phyloP scores from a whole-genome alignment of 2,888 invertebrate species.

The Drepana falcataria region DNA sequence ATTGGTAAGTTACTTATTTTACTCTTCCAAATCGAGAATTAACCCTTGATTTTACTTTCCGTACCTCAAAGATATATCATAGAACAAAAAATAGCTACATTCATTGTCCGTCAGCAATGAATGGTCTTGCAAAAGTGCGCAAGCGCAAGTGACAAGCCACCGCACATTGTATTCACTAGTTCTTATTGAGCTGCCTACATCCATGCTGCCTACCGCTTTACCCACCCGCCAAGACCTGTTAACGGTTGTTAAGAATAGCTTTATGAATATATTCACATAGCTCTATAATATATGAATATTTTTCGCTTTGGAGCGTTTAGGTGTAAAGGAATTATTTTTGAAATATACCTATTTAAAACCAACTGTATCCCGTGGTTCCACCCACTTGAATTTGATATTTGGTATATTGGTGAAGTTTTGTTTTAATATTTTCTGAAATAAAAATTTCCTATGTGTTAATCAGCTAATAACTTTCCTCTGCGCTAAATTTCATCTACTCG shows the following conservation, averaged over 20 bases:
- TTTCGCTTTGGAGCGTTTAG: not conserved
- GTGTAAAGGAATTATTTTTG: too few species aligned
- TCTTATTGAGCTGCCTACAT: conserved; percentile 54
- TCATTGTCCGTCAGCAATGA: conserved; percentile 66
- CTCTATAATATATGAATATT: not conserved
- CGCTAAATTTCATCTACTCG: too few species aligned
- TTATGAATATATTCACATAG: not conserved
- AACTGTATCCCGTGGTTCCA: too few species aligned
- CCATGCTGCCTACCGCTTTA: conserved; percentile 10
- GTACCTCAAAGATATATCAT: not conserved
- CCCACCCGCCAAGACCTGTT: conserved; percentile 8
- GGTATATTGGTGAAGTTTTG: too few species aligned
- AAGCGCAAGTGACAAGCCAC: conserved; percentile 66
- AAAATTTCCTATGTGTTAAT: too few species aligned
- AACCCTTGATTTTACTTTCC: not conserved
- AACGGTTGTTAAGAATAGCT: conserved; percentile 4
- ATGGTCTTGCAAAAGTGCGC: conserved; percentile 58
- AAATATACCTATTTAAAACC: too few species aligned
- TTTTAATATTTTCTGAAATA: too few species aligned
- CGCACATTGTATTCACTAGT: conserved; percentile 56
- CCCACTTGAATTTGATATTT: too few species aligned
- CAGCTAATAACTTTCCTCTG: too few species aligned
- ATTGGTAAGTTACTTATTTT: too few species aligned
- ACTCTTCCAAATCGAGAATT: not conserved
- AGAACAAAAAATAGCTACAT: conserved; percentile 24